Percentiles rank a stretch among this genome's conserved stretches.
phyloP scores from a whole-genome alignment of 2,113 vertebrate species.

The Pristiophorus japonicus region DNA sequence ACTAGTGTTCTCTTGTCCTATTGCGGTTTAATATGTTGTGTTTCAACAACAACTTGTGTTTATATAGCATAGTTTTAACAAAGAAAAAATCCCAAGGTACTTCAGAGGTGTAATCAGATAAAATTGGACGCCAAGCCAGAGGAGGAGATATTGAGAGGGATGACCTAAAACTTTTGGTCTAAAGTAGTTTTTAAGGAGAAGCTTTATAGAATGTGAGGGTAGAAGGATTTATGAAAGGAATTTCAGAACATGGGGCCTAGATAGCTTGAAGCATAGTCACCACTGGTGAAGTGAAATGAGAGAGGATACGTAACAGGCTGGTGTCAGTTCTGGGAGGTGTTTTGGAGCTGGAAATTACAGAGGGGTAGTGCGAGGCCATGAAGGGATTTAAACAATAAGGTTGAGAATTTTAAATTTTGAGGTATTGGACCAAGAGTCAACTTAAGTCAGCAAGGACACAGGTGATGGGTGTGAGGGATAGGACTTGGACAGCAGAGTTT shows the following conservation, averaged over 20 bases:
- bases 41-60: no score
- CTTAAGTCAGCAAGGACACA: background rate
- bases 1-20: no score
- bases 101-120: background rate
- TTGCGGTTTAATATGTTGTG: no score
- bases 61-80: background rate
- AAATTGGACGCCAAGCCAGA: background rate
- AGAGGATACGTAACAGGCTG: background rate
- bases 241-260: background rate
- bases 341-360: background rate
- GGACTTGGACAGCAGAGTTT: background rate
- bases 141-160: background rate
- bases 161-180: background rate
- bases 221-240: background rate
- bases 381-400: background rate
- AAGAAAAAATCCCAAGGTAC: background rate
- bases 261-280: background rate
- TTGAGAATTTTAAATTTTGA: background rate
- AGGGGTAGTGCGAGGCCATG: background rate
- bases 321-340: background rate
- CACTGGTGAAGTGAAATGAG: background rate
- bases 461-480: background rate
- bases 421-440: background rate
- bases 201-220: background rate
- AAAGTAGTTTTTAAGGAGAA: background rate